Conservation (phyloP, 2,888 invertebrate genomes). For the Harpagoxenus sublaevis region DNA sequence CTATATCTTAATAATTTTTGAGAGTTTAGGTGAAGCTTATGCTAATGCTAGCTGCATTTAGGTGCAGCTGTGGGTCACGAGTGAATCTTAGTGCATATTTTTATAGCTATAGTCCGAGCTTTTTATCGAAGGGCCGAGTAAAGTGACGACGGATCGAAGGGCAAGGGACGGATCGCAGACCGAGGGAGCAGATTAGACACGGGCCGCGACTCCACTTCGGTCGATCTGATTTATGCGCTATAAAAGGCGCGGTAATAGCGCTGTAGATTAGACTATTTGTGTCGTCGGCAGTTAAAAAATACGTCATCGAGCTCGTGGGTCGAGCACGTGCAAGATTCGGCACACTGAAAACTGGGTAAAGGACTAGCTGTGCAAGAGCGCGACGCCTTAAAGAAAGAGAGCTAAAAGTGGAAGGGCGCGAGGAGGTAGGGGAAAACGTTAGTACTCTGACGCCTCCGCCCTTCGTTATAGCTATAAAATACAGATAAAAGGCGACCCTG, state of each 20-base stretch:
- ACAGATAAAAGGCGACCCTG: constrained; percentile 77
- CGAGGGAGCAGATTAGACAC: constrained; percentile 71
- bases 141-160: constrained; percentile 29
- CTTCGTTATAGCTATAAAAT: constrained; percentile 76
- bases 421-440: constrained; percentile 13
- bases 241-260: constrained; percentile 80
- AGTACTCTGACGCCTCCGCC: constrained; percentile 38
- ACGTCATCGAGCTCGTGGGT: constrained; percentile 69
- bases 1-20: neutral
- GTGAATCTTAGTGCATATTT: neutral
- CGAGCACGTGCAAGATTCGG: constrained; percentile 47
- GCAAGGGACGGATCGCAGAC: constrained; percentile 20
- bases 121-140: constrained; percentile 28
- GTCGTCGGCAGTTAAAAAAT: constrained; percentile 81
- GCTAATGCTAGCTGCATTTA: neutral
- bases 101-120: neutral
- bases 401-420: neutral
- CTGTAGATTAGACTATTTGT: constrained; percentile 80
- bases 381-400: neutral
- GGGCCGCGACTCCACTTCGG: constrained; percentile 71
- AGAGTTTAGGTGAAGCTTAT: neutral
- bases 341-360: constrained; percentile 39
- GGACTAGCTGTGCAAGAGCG: neutral
- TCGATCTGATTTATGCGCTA: constrained; percentile 80
- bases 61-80: neutral